A percentile compares a stretch with the other conserved stretches of the same genome.
Conservation (phyloP, 2,888 invertebrate genomes). For the Nebria brevicollis region DNA sequence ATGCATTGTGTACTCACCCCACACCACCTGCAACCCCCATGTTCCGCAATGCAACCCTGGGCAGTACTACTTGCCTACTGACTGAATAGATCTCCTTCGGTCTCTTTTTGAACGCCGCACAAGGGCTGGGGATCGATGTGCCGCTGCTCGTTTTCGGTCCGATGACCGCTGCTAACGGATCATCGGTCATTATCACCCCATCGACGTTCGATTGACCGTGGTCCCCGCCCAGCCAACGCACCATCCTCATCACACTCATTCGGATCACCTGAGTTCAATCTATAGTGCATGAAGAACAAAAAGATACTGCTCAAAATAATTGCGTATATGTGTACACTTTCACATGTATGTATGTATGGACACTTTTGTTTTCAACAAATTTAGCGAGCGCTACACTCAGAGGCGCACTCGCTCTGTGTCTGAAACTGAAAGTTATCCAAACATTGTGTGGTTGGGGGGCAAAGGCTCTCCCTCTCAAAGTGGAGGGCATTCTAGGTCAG, state of each 20-base stretch:
- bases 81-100: slow-evolving; percentile 68
- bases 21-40: slow-evolving; percentile 48
- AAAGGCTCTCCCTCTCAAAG: background rate
- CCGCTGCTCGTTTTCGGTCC: slow-evolving; percentile 56
- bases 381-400: background rate
- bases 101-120: slow-evolving; percentile 51
- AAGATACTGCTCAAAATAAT: background rate
- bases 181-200: slow-evolving; percentile 60
- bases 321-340: background rate
- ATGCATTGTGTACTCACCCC: slow-evolving; percentile 53
- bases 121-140: slow-evolving; percentile 24
- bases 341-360: background rate
- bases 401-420: background rate
- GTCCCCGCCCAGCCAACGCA: slow-evolving; percentile 57
- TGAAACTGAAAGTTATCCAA: background rate
- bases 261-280: background rate
- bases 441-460: background rate
- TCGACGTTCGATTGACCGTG: background rate
- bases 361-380: background rate
- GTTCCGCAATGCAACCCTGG: slow-evolving; percentile 59
- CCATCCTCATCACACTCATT: slow-evolving; percentile 52
- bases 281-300: background rate
- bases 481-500: background rate
- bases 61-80: slow-evolving; percentile 68
- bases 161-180: slow-evolving; percentile 65